Conservation (phyloP, 2,113 vertebrate genomes). For the Amazona guildingii region DNA sequence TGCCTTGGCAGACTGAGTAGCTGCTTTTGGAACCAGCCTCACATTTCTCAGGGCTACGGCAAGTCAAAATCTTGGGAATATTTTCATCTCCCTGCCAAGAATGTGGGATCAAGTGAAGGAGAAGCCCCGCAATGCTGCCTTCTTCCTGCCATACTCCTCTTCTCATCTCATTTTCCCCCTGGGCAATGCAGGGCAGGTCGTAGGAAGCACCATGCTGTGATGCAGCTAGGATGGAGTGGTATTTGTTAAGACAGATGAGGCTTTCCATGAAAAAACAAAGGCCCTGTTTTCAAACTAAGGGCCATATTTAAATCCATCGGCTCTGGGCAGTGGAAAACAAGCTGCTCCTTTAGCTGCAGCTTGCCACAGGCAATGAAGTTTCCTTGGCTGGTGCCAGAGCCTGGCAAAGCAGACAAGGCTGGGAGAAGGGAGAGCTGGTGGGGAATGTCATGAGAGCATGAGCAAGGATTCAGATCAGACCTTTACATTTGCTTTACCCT, state of each 20-base stretch:
- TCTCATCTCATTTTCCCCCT: background rate
- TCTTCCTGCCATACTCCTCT: background rate
- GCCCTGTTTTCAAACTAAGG: background rate
- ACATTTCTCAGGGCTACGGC: background rate
- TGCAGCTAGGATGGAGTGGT: background rate
- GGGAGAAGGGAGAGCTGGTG: background rate
- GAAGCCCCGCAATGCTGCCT: background rate
- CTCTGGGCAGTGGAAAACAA: slow-evolving; percentile 5
- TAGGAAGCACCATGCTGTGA: background rate
- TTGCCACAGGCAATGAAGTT: background rate
- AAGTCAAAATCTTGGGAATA: background rate
- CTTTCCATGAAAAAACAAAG: background rate
- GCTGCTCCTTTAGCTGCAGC: background rate
- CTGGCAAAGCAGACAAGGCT: background rate
- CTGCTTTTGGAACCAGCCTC: background rate
- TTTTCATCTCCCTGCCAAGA: background rate
- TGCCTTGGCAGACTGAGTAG: background rate
- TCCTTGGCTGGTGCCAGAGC: background rate
- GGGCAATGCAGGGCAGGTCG: background rate
- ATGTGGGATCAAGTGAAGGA: background rate
- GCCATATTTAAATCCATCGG: background rate
- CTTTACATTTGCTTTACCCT: background rate
- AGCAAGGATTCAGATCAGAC: background rate
- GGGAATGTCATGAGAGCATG: background rate
- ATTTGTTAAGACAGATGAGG: background rate